These are phyloP conservation scores for Sminthurinus signatus DNA, from an alignment of 1,140 invertebrate species.

Conservation along the genomic window DNA sequence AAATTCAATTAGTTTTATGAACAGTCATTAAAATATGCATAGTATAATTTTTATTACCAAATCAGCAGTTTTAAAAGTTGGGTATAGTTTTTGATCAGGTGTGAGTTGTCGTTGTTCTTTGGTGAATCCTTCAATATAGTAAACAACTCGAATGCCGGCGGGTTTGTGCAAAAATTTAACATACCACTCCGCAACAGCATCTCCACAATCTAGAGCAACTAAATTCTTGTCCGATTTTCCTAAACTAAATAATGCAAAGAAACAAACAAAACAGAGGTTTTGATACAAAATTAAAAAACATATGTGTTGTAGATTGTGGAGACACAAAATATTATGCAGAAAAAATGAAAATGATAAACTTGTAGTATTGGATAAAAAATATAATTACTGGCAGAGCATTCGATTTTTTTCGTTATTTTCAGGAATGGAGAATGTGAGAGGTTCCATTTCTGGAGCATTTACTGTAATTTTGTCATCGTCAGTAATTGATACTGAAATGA, in stretches of 20 bases:
- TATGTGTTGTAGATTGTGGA: background rate
- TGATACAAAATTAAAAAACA: background rate
- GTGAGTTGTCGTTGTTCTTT: slow-evolving; percentile 40
- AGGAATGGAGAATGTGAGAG: slow-evolving; percentile 26
- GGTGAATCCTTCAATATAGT: slow-evolving; percentile 25
- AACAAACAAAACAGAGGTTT: background rate
- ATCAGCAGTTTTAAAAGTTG: slow-evolving; percentile 21
- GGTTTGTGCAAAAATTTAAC: slow-evolving; percentile 39
- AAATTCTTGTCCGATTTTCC: slow-evolving; percentile 23
- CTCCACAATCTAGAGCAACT: slow-evolving; percentile 44
- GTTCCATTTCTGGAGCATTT: slow-evolving; percentile 25
- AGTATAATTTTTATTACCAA: slow-evolving; percentile 7
- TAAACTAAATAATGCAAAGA: background rate
- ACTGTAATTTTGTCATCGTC: slow-evolving; percentile 24
- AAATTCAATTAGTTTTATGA: background rate
- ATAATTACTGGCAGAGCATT: slow-evolving; percentile 5
- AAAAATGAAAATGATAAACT: background rate
- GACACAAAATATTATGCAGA: background rate
- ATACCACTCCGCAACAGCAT: slow-evolving; percentile 44
- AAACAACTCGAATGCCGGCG: slow-evolving; percentile 41
- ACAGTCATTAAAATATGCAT: no score
- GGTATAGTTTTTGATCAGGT: slow-evolving; percentile 8
- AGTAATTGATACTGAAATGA: slow-evolving; percentile 14
- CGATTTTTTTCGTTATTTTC: background rate
- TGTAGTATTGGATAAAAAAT: background rate